Evolutionary conservation across 2,113 vertebrate species (phyloP).

Genomic region (Psophia crepitans): DNA sequence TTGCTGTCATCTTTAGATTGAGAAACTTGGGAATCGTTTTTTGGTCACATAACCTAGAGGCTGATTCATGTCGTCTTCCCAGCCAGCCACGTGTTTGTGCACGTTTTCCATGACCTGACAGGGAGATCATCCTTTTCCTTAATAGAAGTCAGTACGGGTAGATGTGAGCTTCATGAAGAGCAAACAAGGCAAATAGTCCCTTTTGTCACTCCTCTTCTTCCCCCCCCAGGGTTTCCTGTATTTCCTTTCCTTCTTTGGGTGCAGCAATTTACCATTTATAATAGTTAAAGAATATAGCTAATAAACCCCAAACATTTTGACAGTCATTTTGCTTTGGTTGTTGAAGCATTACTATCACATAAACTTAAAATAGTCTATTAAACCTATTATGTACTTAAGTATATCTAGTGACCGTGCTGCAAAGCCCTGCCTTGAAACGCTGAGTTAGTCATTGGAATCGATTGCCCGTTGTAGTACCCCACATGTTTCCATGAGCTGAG

Average conservation of each 20-base stretch:
- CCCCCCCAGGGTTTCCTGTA: neutral
- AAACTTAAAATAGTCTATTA: neutral
- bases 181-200: neutral
- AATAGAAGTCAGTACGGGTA: neutral
- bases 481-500: neutral
- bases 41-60: neutral
- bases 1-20: neutral
- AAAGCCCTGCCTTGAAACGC: neutral
- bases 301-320: neutral
- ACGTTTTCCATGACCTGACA: neutral
- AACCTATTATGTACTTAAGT: neutral
- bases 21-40: neutral
- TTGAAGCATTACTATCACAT: neutral
- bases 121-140: conserved; percentile 1
- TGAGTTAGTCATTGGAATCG: neutral
- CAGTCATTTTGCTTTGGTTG: neutral
- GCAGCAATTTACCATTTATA: neutral
- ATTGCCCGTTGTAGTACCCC: neutral
- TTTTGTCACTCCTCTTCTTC: neutral
- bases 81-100: neutral
- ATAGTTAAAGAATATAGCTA: neutral
- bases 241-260: neutral
- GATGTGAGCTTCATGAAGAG: neutral
- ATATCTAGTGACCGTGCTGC: neutral
- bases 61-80: neutral